These are phyloP conservation scores for Diplogasteroides magnus DNA, from an alignment of 1,140 invertebrate species.

Conservation along the genomic window DNA sequence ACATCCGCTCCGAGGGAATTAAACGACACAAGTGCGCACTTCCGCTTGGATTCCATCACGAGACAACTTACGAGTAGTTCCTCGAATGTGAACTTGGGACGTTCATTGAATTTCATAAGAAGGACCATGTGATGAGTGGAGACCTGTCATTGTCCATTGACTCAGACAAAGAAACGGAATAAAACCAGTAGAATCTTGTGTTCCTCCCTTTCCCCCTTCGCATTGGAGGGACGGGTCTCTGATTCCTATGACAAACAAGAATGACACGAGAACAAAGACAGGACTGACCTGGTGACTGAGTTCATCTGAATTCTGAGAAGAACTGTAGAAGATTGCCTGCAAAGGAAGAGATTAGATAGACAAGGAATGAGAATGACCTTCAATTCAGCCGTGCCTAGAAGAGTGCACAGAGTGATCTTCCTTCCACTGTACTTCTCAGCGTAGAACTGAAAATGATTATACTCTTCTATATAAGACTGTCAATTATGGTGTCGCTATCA, in stretches of 20 bases:
- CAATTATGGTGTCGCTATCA: too few species aligned
- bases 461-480: not conserved
- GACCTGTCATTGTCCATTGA: slow-evolving; percentile 64
- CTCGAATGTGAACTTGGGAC: slow-evolving; percentile 81
- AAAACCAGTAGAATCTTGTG: slow-evolving; percentile 80
- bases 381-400: slow-evolving; percentile 90
- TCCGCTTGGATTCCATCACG: too few species aligned
- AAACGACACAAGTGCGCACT: too few species aligned
- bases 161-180: too few species aligned
- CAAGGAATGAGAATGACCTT: too few species aligned
- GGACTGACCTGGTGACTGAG: slow-evolving; percentile 26
- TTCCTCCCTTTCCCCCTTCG: slow-evolving; percentile 58
- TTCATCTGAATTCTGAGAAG: slow-evolving; percentile 57
- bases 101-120: slow-evolving; percentile 91
- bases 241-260: too few species aligned
- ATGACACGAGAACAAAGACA: too few species aligned
- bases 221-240: not conserved
- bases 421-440: slow-evolving; percentile 94
- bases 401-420: slow-evolving; percentile 90
- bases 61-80: slow-evolving; percentile 58
- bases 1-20: too few species aligned
- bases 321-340: slow-evolving; percentile 83
- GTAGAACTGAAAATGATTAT: slow-evolving; percentile 65
- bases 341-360: too few species aligned
- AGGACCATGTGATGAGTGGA: slow-evolving; percentile 98